phyloP scores from a whole-genome alignment of 2,113 vertebrate species.

The Vireo altiloquus region DNA sequence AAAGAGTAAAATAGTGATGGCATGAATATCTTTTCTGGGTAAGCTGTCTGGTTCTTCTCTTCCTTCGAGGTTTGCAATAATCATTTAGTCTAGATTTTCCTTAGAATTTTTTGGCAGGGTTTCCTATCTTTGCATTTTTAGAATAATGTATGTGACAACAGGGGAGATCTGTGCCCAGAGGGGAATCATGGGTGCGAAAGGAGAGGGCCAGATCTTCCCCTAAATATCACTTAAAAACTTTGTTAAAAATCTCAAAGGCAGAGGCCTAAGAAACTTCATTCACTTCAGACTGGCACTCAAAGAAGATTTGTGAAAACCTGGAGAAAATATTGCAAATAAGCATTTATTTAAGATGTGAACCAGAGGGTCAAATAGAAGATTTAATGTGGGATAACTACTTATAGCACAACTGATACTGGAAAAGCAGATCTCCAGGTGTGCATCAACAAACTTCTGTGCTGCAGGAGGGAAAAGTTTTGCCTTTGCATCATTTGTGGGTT shows the following conservation, averaged over 20 bases:
- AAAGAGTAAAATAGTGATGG: neutral
- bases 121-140: neutral
- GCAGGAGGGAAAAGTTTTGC: neutral
- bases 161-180: neutral
- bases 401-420: neutral
- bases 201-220: neutral
- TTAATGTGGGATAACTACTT: accelerated
- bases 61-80: constrained; percentile 7
- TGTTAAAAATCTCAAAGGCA: neutral
- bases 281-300: neutral
- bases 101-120: neutral
- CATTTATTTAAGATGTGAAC: neutral
- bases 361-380: neutral
- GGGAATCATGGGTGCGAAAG: neutral
- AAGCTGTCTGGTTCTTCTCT: neutral
- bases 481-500: neutral
- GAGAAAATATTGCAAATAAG: neutral
- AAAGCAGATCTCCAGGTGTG: neutral
- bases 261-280: neutral
- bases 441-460: neutral
- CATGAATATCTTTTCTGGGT: neutral
- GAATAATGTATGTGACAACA: neutral
- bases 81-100: neutral
- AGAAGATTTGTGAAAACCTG: neutral
- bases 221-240: neutral